A percentile compares a stretch with the other conserved stretches of the same genome.
Conservation (phyloP, 2,888 invertebrate species). For the Catocala nupta region DNA sequence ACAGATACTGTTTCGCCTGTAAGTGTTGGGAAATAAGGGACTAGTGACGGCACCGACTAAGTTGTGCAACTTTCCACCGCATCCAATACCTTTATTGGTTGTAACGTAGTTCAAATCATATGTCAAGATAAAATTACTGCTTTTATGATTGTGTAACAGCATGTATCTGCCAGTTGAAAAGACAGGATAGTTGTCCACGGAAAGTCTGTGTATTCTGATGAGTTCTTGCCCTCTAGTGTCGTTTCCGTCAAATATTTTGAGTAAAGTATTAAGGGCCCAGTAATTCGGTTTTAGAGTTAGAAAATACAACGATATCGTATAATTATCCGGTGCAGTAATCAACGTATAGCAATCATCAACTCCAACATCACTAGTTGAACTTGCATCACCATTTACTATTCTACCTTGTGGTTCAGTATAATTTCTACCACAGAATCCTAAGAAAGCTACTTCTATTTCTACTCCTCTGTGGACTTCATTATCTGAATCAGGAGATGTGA, state of each 20-base stretch:
- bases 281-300: constrained; percentile 54
- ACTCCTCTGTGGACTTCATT: constrained; percentile 86
- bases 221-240: constrained; percentile 56
- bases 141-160: constrained; percentile 81
- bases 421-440: constrained; percentile 87
- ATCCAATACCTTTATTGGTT: constrained; percentile 75
- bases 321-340: constrained; percentile 89
- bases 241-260: constrained; percentile 79
- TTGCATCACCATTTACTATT: constrained; percentile 76
- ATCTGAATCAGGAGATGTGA: constrained; percentile 65
- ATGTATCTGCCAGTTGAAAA: constrained; percentile 91
- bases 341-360: constrained; percentile 87
- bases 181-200: constrained; percentile 65
- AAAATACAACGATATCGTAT: constrained; percentile 90
- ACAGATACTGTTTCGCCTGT: constrained; percentile 66
- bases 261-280: constrained; percentile 61
- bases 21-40: constrained; percentile 75
- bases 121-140: constrained; percentile 52
- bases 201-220: constrained; percentile 53
- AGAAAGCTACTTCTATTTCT: constrained; percentile 87
- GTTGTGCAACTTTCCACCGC: constrained; percentile 72
- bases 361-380: not conserved
- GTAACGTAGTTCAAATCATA: constrained; percentile 72
- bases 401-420: constrained; percentile 91
- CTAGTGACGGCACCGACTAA: constrained; percentile 71